These are phyloP conservation scores for Pheosia gnoma DNA, from an alignment of 2,888 invertebrate species.

Conservation along the genomic window DNA sequence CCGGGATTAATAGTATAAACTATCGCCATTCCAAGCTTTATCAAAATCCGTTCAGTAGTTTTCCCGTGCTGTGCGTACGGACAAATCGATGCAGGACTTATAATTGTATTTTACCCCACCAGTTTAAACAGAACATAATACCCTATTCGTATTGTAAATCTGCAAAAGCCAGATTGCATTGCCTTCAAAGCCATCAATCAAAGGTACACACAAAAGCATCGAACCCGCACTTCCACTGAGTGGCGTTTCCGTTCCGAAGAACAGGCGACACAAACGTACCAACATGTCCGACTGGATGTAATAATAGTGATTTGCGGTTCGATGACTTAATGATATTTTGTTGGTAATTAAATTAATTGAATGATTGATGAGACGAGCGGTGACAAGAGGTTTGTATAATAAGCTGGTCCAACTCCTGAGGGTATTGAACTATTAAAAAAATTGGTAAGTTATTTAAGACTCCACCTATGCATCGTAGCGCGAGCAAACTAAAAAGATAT, in stretches of 20 bases:
- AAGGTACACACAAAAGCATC: background rate
- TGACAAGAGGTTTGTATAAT: background rate
- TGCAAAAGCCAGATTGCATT: background rate
- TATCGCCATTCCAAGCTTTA: too few species aligned
- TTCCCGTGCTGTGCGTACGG: too few species aligned
- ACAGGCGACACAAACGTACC: conserved; percentile 26
- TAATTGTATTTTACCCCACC: too few species aligned
- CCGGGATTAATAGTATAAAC: too few species aligned
- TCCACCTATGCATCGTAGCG: too few species aligned
- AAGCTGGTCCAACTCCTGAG: too few species aligned
- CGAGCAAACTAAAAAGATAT: too few species aligned
- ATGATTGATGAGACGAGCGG: background rate
- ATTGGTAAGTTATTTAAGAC: too few species aligned
- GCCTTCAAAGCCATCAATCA: conserved; percentile 3
- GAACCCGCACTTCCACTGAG: conserved; percentile 14
- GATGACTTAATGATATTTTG: conserved; percentile 21
- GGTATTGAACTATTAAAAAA: too few species aligned
- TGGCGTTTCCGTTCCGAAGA: conserved; percentile 34
- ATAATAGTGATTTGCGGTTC: conserved; percentile 32
- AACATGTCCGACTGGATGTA: conserved; percentile 20
- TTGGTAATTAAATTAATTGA: conserved; percentile 6
- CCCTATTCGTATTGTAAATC: background rate
- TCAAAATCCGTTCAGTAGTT: too few species aligned
- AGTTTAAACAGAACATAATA: too few species aligned
- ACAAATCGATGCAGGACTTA: too few species aligned